Evolutionary conservation across 92 coral and sea anemone genomes (phyloP), one percentile per base, ranked within the genome.

Genomic region (Palythoa heliodiscus): DNA sequence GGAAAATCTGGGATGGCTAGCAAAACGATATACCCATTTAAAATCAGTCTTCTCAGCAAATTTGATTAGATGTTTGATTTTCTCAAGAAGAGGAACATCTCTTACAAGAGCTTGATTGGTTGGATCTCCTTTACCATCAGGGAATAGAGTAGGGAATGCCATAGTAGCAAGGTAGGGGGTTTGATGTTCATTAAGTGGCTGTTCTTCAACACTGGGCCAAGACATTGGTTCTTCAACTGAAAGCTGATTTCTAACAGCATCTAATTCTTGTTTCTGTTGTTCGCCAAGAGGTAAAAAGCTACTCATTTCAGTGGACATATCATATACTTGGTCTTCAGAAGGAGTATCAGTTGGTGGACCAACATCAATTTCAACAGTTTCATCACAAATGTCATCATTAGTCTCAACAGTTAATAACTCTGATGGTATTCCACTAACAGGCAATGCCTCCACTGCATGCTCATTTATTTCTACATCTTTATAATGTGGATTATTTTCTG

Each of bases 251-350:
- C 70, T 73, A 52, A 85, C 72, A 53, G 85, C 85, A 72, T 85
- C 83, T 72, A 85, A 43, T 85, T 85, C 88, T 73, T 85, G 88
- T 85, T 85, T 52, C 12, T 84, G 87, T 78, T 78, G 84, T 57
- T 78, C 67, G 48, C 84, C 75, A 78, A 78, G 39, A 78, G 84
- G 75, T n/a, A 78, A 54, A 52, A 78, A 57, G 48, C 84, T 78
- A 78, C 84, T 54, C 74, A 50, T 78, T 78, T 78, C 86, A 52
- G 88, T 85, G 48, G 88, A 84, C 40, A 35, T 52, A 40, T 71
- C 57, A 84, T 73, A 84, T 20, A 74, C 88, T 72, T 16, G 66
- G 58, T 85, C 83, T 53, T 50, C 81, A 73, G 82, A 73, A 25
- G 84, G 82, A 63, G 52, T 80, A 58, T 80, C 48, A 80, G 85